These are phyloP conservation scores for Apus apus DNA, from an alignment of 2,113 vertebrate species.

Conservation along the genomic window DNA sequence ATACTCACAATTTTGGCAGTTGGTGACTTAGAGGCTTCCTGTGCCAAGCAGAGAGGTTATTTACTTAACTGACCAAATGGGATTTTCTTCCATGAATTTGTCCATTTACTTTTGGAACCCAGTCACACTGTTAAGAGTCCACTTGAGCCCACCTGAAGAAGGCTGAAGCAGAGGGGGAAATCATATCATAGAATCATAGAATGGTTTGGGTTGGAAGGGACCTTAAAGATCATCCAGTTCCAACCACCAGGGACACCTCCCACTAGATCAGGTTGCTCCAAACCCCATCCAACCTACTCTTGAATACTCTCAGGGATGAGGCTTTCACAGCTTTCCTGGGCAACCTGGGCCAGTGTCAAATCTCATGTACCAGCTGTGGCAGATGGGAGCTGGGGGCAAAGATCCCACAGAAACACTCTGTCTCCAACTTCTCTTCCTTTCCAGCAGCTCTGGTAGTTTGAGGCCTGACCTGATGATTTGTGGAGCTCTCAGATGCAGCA, in stretches of 20 bases:
- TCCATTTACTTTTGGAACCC: not conserved
- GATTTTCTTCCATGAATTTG: not conserved
- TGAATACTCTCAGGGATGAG: no score
- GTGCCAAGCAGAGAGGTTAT: not conserved
- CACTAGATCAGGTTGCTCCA: no score
- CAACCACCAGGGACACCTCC: no score
- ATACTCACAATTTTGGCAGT: not conserved
- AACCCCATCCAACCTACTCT: no score
- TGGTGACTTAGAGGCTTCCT: not conserved
- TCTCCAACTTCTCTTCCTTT: not conserved
- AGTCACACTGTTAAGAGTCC: not conserved
- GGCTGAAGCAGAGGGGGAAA: conserved; percentile 2
- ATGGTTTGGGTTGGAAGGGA: no score
- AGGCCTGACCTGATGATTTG: not conserved
- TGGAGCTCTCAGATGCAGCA: not conserved
- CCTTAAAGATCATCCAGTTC: no score
- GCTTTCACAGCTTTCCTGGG: no score
- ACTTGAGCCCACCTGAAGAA: not conserved
- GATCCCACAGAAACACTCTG: conserved; percentile 19
- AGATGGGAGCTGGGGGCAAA: conserved; percentile 1
- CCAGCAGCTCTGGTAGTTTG: not conserved
- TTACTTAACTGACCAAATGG: not conserved
- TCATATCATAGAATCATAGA: no score
- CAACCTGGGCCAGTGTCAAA: not conserved
- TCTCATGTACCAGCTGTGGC: not conserved